Evolutionary conservation across 2,888 invertebrate species (phyloP).

Genomic region (Pseudoips prasinana): DNA sequence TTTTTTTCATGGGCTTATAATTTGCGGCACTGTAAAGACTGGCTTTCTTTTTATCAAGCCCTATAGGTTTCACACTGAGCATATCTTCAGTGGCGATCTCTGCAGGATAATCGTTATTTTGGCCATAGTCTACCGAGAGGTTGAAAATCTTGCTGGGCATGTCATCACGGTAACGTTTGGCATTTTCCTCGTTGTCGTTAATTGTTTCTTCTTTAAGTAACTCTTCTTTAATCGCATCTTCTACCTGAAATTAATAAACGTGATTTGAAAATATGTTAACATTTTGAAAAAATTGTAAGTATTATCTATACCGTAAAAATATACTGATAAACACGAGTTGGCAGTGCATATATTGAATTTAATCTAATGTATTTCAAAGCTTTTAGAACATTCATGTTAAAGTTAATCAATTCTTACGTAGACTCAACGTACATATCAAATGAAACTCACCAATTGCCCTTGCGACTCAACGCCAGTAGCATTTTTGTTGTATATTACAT

Average conservation of each 20-base stretch:
- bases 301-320: too few relatives aligned
- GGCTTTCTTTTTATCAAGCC: conserved; percentile 44
- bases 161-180: conserved; percentile 31
- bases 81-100: conserved; percentile 29
- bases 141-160: conserved; percentile 1
- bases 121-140: neutral
- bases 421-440: too few relatives aligned
- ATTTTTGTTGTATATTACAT: conserved; percentile 37
- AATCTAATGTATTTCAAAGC: too few relatives aligned
- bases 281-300: too few relatives aligned
- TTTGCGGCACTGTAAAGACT: conserved; percentile 56
- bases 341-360: too few relatives aligned
- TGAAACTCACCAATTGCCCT: conserved; percentile 56
- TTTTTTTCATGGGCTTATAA: conserved; percentile 69
- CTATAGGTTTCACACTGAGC: conserved; percentile 57
- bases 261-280: neutral
- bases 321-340: too few relatives aligned
- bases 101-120: neutral
- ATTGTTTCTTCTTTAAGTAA: conserved; percentile 54
- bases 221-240: conserved; percentile 64
- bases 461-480: conserved; percentile 40
- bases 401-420: too few relatives aligned
- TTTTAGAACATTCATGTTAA: too few relatives aligned
- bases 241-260: conserved; percentile 50
- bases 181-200: conserved; percentile 45